A percentile compares a stretch with the other conserved stretches of the same genome.
Conservation (phyloP, 92 coral and sea anemone species). For the Palythoa caribaeorum region DNA sequence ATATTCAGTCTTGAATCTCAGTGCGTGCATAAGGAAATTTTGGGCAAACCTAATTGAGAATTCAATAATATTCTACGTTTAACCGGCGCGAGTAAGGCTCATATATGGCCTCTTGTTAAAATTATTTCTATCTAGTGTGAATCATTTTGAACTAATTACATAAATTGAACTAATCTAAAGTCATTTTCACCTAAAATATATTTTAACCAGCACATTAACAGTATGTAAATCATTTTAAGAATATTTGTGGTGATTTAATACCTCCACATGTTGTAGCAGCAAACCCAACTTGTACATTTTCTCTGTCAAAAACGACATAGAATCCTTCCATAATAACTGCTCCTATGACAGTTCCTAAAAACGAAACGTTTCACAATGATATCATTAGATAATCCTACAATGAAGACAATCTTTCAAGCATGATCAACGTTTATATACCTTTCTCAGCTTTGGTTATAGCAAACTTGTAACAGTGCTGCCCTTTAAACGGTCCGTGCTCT, state of each 20-base stretch:
- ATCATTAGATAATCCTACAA: not conserved
- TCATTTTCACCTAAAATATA: no score
- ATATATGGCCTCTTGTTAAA: no score
- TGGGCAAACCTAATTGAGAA: no score
- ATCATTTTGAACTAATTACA: no score
- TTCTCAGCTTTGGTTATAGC: conserved; percentile 98
- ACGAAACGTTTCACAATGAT: not conserved
- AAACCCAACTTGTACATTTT: conserved; percentile 98
- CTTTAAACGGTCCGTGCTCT: conserved; percentile 94
- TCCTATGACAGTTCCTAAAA: conserved; percentile 94
- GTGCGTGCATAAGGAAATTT: no score
- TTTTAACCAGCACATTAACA: no score
- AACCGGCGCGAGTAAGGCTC: no score
- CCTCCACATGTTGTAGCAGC: conserved; percentile 99
- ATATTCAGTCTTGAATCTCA: no score
- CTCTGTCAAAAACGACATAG: conserved; percentile 97
- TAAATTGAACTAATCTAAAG: no score
- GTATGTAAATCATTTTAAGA: no score
- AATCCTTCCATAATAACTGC: conserved; percentile 99
- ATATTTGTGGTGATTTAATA: conserved; percentile 1
- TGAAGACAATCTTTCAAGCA: not conserved
- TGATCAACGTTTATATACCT: conserved; percentile 59
- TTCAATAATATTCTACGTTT: no score
- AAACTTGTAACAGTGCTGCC: conserved; percentile 95
- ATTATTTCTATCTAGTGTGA: no score